Evolutionary conservation across 2,888 invertebrate species (phyloP), one percentile per base, ranked within the genome.

Genomic region (Adelphocoris suturalis): DNA sequence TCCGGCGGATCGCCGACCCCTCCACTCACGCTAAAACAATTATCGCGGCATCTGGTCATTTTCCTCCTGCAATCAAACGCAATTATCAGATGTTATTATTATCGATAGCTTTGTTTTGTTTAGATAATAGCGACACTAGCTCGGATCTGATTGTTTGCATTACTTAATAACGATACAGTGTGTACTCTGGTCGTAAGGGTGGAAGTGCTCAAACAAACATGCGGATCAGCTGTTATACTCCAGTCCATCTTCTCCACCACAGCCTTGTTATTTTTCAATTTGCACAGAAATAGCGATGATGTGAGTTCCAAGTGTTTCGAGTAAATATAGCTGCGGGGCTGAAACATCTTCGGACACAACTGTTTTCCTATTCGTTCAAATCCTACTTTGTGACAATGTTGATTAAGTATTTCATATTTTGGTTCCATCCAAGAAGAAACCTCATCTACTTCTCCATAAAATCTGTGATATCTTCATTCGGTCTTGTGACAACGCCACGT

Each of bases 81-180:
- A 86, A 86, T 86, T 86, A 86, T 86, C 86, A 86, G 86, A 68
- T 86, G 86, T 86, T 86, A 86, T 86, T 86, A 86, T 85, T 86
- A 86, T 86, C 86, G 86, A 86, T 86, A 86, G 86, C 86, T n/a
- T n/a, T 86, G 86, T 86, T 86, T 86, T 37, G 86, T 46, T 86
- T 86, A 23, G 86, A 75, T 86, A 86, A 86, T 86, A 86, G 86
- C 75, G 48, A 75, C 86, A 68, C 86, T 86, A 75, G 23, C 68
- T 68, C 46, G 75, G 86, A 86, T 86, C 86, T 86, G 86, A 86
- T 86, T 86, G 86, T 86, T 86, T 86, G 86, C 86, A 47, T 86
- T 86, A 86, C 75, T 86, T 86, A 75, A 86, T 86, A 86, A 86
- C 68, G 47, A 47, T 86, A 48, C 14, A 9, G 12, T 86, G 86